Base-by-base conservation (phyloP, 2,888 invertebrate genomes). In the Shargacucullia verbasci region DNA sequence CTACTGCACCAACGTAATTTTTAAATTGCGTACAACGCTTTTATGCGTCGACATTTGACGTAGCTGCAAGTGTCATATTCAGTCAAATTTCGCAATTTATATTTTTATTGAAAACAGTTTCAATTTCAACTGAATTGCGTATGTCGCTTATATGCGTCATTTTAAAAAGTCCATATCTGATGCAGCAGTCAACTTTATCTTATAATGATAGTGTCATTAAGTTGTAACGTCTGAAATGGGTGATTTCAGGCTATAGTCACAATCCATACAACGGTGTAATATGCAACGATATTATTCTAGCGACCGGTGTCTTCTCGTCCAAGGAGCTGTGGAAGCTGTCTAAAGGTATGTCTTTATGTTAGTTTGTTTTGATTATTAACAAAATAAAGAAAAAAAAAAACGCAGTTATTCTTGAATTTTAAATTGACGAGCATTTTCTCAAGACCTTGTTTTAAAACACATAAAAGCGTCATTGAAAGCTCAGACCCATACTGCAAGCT, bases 281-380 rank as follows among this genome's bases (percentile, higher is more conserved):
- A 94, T 98, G 98, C 96, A 99, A 99, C 96, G 99, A 99, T 96
- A 99, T 99, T 94, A 99, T 99, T 95, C 96, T 99, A 96, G 99
- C 99, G 88, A 99, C 99, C 86, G 99, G 99, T 91, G 99, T 99
- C 93, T 99, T 99, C 96, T 99, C 99, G 85, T 99, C 99, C 87
- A 98, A 98, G 96, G 99, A 99, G 96, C 96, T 99, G 94, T 98
- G 99, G 97, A 98, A 98, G 95, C 96, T 99, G 91, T 99, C 99
- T 85, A 98, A 98, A 98, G 97, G 98, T 98, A 96, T 65, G 83
- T 83, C 53, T 68, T 49, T 41, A 54, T 52, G 14, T 52, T 67
- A 39, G 53, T 67, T 50, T 56, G 15, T 45, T 59, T 34, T 3
- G 7, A 1, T 20, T 1, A 29, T 29, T 29, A 29, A 29, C 29